phyloP scores from a whole-genome alignment of 1,140 invertebrate species.

The Cyclina sinensis region DNA sequence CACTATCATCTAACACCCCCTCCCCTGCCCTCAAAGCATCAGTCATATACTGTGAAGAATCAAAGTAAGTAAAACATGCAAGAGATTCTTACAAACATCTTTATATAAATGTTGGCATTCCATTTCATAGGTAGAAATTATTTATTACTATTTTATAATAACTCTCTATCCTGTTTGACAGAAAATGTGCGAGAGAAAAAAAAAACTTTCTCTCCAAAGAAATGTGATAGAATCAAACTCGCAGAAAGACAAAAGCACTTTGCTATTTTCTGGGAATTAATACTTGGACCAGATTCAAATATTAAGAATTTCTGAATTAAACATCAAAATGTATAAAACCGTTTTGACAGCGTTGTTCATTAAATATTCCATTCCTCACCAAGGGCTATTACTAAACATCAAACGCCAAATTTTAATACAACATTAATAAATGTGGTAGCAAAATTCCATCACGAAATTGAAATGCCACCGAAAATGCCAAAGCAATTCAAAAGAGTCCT shows the following conservation, averaged over 20 bases:
- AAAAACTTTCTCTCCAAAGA: slow-evolving; percentile 12
- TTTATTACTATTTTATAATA: too few relatives aligned
- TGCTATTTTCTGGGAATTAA: slow-evolving; percentile 38
- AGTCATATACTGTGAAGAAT: too few relatives aligned
- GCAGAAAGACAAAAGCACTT: slow-evolving; percentile 57
- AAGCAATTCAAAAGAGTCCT: slow-evolving; percentile 57
- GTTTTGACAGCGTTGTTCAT: slow-evolving; percentile 55
- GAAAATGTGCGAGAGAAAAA: background rate
- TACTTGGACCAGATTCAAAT: slow-evolving; percentile 63
- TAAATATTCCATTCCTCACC: slow-evolving; percentile 61
- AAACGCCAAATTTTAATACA: slow-evolving; percentile 63
- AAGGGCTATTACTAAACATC: slow-evolving; percentile 58
- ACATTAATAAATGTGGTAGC: slow-evolving; percentile 55
- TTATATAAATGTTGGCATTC: too few relatives aligned
- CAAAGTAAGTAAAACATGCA: too few relatives aligned
- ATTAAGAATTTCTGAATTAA: slow-evolving; percentile 66
- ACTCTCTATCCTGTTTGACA: background rate
- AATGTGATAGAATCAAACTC: background rate
- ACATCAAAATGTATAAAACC: slow-evolving; percentile 68
- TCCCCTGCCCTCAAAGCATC: too few relatives aligned
- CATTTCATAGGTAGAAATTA: too few relatives aligned
- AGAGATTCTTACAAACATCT: too few relatives aligned
- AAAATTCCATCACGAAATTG: slow-evolving; percentile 58
- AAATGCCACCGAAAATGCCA: slow-evolving; percentile 65
- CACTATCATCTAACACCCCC: too few relatives aligned